Evolutionary conservation across 2,113 vertebrate genomes (phyloP), one percentile per base, ranked within the genome.

Genomic region (Ictalurus punctatus): DNA sequence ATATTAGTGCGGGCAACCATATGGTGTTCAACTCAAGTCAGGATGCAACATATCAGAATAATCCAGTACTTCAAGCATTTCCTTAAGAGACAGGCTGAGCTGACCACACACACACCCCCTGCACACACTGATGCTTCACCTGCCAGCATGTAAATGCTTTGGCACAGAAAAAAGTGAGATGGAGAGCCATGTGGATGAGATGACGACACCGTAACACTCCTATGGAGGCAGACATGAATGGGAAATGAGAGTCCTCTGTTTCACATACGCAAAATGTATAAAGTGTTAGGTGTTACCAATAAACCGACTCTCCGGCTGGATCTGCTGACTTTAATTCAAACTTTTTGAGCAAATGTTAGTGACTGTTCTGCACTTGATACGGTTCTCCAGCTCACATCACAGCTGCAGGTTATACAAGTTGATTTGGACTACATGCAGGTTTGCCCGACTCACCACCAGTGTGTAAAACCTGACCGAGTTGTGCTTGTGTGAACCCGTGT

Each of bases 131-230:
- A 58, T 52, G 90, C 52, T 89, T 92, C 90, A 92, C 91, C 91
- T 91, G 88, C 69, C 84, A 89, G 56, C 37, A 89, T 78, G 85
- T 65, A 82, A 92, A 76, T 61, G 85, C 91, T 91, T 92, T 89
- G 83, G 91, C 90, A 90, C 84, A 90, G 37, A 92, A 85, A 84
- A 87, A 25, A 40, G 91, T 56, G 58, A 92, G 87, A 90, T 91
- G 90, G 61, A 92, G 90, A 82, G 90, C 91, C 91, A 92, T 92
- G 85, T 63, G 30, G 81, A 76, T 74, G 65, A 59, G 81, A 76
- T 74, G 65, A 59, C 7, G 84, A 30, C 54, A 76, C 81, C 59
- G 74, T 58, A 84, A 71, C 13, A 23, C 80, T 80, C 90, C 88
- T 91, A 83, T 17, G 25, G 56, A 25, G 81, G 69, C n/a, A 86